Evolutionary conservation across 1,140 invertebrate genomes (phyloP), one percentile per base, ranked within the genome.

Genomic region (Calephelis virginiensis): DNA sequence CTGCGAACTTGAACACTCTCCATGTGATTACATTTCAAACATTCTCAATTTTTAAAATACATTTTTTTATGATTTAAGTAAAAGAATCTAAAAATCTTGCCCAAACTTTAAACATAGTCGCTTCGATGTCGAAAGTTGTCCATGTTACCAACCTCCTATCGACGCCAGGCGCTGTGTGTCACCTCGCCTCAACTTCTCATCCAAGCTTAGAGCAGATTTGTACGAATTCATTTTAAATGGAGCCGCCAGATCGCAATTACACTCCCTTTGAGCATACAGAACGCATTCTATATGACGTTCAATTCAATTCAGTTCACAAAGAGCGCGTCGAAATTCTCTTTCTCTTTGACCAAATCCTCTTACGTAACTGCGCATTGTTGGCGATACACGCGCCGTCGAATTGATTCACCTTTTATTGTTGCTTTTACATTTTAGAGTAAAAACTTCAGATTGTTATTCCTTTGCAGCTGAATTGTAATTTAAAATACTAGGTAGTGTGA

Each of bases 221-320:
- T 84, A 83, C 75, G 79, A 80, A 85, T 86, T 89, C 86, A 80
- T 89, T 90, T 86, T 84, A 87, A 90, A 90, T 90, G 80, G 83
- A 85, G 83, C 84, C 75, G 83, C 72, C 81, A 78, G 79, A 82
- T 89, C 78, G 83, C 83, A 89, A 88, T 88, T 87, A 89, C 82
- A 84, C 82, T 86, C 79, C 82, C 85, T 90, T 88, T 89, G 86
- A 85, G 83, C 81, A 82, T 73, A 75, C 80, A 78, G 80, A 83
- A 87, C 88, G 84, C 80, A 80, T 82, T 83, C 81, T 83, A 82
- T 84, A 88, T 85, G 85, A 86, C 83, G 85, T 89, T 83, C 85
- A 83, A 87, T 91, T 91, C 82, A 87, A 85, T 89, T 86, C 85
- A 59, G 80, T 76, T 73, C 77, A 86, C 85, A 89, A 87, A 87